Evolutionary conservation across 1,140 invertebrate genomes (phyloP), one percentile per base, ranked within the genome.

Genomic region (Ectropis grisescens): DNA sequence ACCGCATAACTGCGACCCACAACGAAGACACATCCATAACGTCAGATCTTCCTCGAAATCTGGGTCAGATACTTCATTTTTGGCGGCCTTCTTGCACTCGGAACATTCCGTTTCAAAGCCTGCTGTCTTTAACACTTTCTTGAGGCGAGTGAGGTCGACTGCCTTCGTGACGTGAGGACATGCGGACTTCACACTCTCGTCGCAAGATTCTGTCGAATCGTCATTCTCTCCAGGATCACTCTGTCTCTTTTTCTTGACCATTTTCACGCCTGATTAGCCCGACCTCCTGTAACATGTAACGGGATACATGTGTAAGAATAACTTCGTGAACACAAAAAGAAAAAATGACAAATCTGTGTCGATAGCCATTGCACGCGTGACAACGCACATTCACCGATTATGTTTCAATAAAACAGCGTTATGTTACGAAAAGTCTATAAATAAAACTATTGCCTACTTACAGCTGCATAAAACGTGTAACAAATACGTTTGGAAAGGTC

Each of bases 1-100:
- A 19, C 91, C 92, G 81, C 94, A 96, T 22, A 89, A 86, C 72
- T 92, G 89, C 31, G 89, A 69, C 8, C 91, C 93, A 83, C 90
- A 92, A 35, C 85, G 84, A 23, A 91, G 70, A 52, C 90, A 91
- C 80, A 91, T 83, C 88, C 89, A 90, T 11, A 90, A 61, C 1
- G 83, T 70, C 11, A 79, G 57, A 46, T 87, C 90, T 64, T 74
- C 87, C 57, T 86, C 90, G 71, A 72, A 89, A 59, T 86, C 87
- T 34, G 59, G 62, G 48, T 58, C 68, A 16, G 47, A 55, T 27
- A 70, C 51, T 33, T 58, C 65, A 2, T 50, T 60, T 26, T 60
- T 57, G 4, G 45, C 37, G 31, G 39, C 61, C 43, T 85, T 86
- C 32, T 82, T 82, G 47, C 91, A 93, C 50, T 84, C 82, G 2